Evolutionary conservation across 1,140 invertebrate species (phyloP).

Genomic region (Myzus persicae): DNA sequence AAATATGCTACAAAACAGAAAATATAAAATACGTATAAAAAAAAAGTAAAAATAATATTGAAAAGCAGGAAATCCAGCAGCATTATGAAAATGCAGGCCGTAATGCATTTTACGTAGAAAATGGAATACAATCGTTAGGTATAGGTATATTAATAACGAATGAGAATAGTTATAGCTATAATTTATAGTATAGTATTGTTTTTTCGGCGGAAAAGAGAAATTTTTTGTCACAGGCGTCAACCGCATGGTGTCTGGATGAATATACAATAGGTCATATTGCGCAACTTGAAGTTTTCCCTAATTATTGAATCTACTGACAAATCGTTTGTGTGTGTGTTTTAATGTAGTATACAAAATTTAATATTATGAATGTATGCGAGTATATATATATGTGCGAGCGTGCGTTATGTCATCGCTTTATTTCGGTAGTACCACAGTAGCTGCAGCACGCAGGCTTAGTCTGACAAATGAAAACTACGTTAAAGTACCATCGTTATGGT

Average conservation of each 20-base stretch:
- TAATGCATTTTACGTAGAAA: neutral
- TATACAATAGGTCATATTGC: conserved; percentile 47
- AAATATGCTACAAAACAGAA: neutral
- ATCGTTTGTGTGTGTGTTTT: neutral
- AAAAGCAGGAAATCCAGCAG: neutral
- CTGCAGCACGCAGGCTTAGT: neutral
- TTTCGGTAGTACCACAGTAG: neutral
- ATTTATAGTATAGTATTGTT: neutral
- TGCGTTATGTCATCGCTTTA: neutral
- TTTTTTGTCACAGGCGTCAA: conserved; percentile 26
- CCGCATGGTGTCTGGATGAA: neutral
- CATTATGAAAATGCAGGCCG: neutral
- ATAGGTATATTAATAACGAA: too few relatives aligned
- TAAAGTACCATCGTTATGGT: neutral
- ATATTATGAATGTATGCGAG: neutral
- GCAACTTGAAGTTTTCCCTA: conserved; percentile 32
- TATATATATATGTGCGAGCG: neutral
- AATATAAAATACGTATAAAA: neutral
- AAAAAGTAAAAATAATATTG: neutral
- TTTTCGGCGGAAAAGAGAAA: conserved; percentile 28
- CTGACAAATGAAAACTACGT: neutral
- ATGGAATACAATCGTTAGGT: neutral
- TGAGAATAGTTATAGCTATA: neutral
- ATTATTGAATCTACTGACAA: conserved; percentile 31
- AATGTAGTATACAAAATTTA: too few relatives aligned